Conservation (phyloP, 1,140 invertebrate genomes). For the Hyposmocoma kahamanoa region DNA sequence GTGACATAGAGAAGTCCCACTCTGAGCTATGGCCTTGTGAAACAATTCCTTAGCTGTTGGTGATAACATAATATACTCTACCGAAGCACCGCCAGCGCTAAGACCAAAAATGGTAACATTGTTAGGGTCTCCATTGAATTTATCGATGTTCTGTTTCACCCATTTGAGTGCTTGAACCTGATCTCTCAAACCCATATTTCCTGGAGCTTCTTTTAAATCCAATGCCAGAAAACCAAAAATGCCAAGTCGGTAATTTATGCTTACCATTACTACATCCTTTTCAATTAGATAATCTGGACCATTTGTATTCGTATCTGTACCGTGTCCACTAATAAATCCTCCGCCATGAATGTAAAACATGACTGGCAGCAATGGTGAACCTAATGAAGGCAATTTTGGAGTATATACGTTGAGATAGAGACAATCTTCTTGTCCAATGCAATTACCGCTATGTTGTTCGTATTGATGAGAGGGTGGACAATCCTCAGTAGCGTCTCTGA, state of each 20-base stretch:
- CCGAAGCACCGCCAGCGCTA: slow-evolving; percentile 63
- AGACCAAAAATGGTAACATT: slow-evolving; percentile 67
- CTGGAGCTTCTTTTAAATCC: slow-evolving; percentile 45
- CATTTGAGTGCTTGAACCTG: slow-evolving; percentile 54
- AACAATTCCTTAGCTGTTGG: slow-evolving; percentile 73
- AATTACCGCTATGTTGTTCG: not conserved
- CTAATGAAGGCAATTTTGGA: slow-evolving; percentile 14
- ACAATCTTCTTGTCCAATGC: slow-evolving; percentile 38
- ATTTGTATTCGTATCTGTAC: slow-evolving; percentile 33
- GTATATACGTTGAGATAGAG: slow-evolving; percentile 43
- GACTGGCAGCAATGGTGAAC: slow-evolving; percentile 69
- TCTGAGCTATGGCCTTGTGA: slow-evolving; percentile 76
- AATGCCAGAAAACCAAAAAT: slow-evolving; percentile 68
- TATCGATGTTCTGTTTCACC: slow-evolving; percentile 48
- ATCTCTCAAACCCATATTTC: slow-evolving; percentile 74
- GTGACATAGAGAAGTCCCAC: slow-evolving; percentile 70
- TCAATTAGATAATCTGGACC: slow-evolving; percentile 68
- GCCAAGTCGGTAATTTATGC: slow-evolving; percentile 76
- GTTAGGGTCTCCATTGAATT: slow-evolving; percentile 51
- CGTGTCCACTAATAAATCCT: slow-evolving; percentile 74
- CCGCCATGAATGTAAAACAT: slow-evolving; percentile 85
- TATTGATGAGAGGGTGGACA: not conserved
- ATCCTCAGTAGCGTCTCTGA: not conserved
- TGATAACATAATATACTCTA: slow-evolving; percentile 50
- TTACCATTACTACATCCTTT: slow-evolving; percentile 74